phyloP scores from a whole-genome alignment of 2,888 invertebrate species.

The Lepidocyrtoides sp. region DNA sequence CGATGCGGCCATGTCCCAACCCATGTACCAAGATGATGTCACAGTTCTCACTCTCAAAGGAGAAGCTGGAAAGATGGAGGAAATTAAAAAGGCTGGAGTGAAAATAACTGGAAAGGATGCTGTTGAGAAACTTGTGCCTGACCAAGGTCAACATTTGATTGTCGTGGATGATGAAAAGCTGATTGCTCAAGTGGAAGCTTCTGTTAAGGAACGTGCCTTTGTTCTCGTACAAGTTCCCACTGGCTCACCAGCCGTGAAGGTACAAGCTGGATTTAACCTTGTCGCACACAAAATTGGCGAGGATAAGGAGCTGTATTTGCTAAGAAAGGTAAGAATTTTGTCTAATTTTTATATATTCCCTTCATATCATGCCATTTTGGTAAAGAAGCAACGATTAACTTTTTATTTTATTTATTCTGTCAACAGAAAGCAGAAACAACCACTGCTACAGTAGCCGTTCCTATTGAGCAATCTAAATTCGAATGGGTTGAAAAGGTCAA shows the following conservation, averaged over 20 bases:
- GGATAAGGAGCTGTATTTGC: slow-evolving; percentile 90
- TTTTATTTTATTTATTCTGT: not conserved
- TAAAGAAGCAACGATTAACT: no score
- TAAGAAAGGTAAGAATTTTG: slow-evolving; percentile 88
- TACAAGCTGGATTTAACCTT: slow-evolving; percentile 87
- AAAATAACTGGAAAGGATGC: slow-evolving; percentile 90
- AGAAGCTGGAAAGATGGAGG: slow-evolving; percentile 88
- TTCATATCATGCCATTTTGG: no score
- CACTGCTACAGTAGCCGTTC: slow-evolving; percentile 88
- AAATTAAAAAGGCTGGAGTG: slow-evolving; percentile 89
- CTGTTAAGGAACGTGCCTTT: slow-evolving; percentile 91
- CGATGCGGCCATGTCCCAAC: slow-evolving; percentile 91
- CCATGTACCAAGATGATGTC: slow-evolving; percentile 90
- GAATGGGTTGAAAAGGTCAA: slow-evolving; percentile 95
- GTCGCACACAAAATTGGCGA: slow-evolving; percentile 90
- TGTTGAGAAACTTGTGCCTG: slow-evolving; percentile 88
- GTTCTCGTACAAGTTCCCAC: slow-evolving; percentile 87
- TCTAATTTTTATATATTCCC: no score
- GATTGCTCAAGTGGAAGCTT: slow-evolving; percentile 88
- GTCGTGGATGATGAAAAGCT: slow-evolving; percentile 89
- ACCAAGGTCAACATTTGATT: slow-evolving; percentile 91
- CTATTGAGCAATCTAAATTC: slow-evolving; percentile 91
- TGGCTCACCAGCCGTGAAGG: slow-evolving; percentile 41
- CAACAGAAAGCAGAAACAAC: slow-evolving; percentile 66
- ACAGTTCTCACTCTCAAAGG: slow-evolving; percentile 88